Percentiles rank a stretch among this genome's conserved stretches.
These are phyloP conservation scores for Amphimallon solstitiale DNA, from an alignment of 2,888 invertebrate genomes.

Conservation along the genomic window DNA sequence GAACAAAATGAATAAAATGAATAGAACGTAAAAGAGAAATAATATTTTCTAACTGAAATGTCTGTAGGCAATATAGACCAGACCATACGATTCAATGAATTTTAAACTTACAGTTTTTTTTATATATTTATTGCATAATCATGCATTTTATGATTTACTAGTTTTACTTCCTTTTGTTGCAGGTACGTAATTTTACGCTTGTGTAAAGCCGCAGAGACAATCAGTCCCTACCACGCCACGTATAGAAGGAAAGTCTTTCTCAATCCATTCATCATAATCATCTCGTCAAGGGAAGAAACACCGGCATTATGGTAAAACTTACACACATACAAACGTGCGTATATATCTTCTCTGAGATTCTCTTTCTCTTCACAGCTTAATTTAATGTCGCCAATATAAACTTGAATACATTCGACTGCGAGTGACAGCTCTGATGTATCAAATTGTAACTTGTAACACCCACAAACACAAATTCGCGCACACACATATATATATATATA, in stretches of 20 bases:
- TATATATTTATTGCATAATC: too few relatives aligned
- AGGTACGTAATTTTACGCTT: slow-evolving; percentile 43
- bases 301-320: slow-evolving; percentile 48
- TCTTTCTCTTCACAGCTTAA: slow-evolving; percentile 52
- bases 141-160: too few relatives aligned
- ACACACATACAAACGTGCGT: slow-evolving; percentile 57
- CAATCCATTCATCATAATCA: slow-evolving; percentile 54
- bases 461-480: background rate
- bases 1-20: too few relatives aligned
- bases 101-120: too few relatives aligned
- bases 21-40: too few relatives aligned
- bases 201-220: background rate
- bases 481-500: background rate
- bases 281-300: slow-evolving; percentile 42
- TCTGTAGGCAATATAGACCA: too few relatives aligned
- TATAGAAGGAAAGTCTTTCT: too few relatives aligned
- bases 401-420: slow-evolving; percentile 60
- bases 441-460: slow-evolving; percentile 43
- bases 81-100: too few relatives aligned
- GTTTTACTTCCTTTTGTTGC: slow-evolving; percentile 46
- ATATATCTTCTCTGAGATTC: slow-evolving; percentile 41
- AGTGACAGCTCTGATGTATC: slow-evolving; percentile 61
- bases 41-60: too few relatives aligned
- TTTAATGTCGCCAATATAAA: slow-evolving; percentile 57
- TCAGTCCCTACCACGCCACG: background rate